Evolutionary conservation across 2,888 invertebrate genomes (phyloP).

Genomic region (Microctonus brassicae): DNA sequence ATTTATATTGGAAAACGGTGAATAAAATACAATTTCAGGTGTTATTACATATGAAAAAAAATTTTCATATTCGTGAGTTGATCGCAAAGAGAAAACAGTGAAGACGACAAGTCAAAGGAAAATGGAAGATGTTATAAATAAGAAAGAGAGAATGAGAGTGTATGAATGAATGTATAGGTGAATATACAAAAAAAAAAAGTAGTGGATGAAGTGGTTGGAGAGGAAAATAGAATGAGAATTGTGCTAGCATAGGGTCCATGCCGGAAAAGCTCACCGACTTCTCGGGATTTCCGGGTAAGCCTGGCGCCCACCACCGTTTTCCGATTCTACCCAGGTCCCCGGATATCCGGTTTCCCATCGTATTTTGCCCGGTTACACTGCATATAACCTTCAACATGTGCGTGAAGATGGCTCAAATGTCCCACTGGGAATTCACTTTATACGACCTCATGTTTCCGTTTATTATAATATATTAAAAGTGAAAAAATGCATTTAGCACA

Average conservation of each 20-base stretch:
- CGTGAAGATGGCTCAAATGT: background rate
- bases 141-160: background rate
- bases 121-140: background rate
- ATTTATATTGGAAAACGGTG: background rate
- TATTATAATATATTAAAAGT: background rate
- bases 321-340: slow-evolving; percentile 42
- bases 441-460: background rate
- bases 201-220: background rate
- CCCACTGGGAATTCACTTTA: background rate
- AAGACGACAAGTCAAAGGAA: background rate
- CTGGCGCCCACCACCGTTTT: slow-evolving; percentile 38
- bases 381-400: background rate
- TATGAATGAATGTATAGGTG: background rate
- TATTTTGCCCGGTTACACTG: slow-evolving; percentile 20
- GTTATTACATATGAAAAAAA: too few relatives aligned
- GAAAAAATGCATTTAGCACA: background rate
- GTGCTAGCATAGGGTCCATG: slow-evolving; percentile 42
- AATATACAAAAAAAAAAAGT: background rate
- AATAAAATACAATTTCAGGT: background rate
- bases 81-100: background rate
- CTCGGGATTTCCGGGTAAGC: slow-evolving; percentile 48
- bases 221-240: background rate
- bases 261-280: slow-evolving; percentile 49
- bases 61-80: background rate
- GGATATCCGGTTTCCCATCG: slow-evolving; percentile 44